Evolutionary conservation across 92 coral and sea anemone species (phyloP), one percentile per base, ranked within the genome.

Genomic region (Epizoanthus fatuus): DNA sequence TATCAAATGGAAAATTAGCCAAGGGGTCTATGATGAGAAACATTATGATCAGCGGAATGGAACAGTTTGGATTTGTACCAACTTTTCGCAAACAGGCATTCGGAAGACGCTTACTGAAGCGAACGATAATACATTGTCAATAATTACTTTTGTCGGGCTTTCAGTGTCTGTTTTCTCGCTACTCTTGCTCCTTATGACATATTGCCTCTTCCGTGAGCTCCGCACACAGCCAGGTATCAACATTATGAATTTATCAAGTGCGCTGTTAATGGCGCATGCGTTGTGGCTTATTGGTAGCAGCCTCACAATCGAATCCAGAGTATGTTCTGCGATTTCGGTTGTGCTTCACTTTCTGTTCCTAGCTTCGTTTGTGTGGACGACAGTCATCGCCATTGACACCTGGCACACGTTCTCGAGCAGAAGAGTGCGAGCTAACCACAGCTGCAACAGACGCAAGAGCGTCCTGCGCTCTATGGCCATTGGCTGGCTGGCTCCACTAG

Each of bases 351-450:
- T 71, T 65, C 63, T 80, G 22, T 82, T 87, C 49, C 75, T 94
- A 38, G 89, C 88, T 19, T 94, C 92, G 22, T 90, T 94, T 79
- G 84, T 75, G 8, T 89, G 95, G 92, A 89, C 89, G 94, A 83
- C 93, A 10, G 58, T 92, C 19, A 92, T 94, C 38, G 95, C 95
- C 13, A 86, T 89, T 66, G 89, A 82, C 74, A 94, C 92, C 4
- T 94, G 95, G 91, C 60, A 60, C 65, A 84, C 86, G 49, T 92
- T 94, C 47, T 91, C 95, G 3, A 40, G 52, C 3, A 52, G 76
- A 49, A 49, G 9, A 0, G 13, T 49, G 14, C 53, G 53, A 49
- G 58, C 53, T 73, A 60, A 62, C 47, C 53, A 83, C 20, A 88
- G 19, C 37, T 62, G 45, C 5, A 51, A 81, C 69, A 69, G 45